Conservation (phyloP, 1,140 invertebrate genomes). For the Venturia canescens region DNA sequence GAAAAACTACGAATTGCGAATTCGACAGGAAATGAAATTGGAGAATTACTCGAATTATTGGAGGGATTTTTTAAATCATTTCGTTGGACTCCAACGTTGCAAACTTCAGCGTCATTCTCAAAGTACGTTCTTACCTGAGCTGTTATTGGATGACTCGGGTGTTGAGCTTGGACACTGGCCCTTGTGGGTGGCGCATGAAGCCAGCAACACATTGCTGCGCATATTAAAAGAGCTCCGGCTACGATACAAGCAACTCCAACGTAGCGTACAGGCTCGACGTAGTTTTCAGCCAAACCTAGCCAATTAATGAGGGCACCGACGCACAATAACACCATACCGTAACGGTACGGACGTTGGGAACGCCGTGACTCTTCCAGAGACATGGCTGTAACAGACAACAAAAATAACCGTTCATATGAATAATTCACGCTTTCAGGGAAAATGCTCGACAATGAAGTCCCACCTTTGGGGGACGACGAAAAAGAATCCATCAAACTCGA, state of each 20-base stretch:
- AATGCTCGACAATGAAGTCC: too few relatives aligned
- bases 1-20: too few relatives aligned
- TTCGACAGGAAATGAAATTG: too few relatives aligned
- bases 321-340: constrained; percentile 85
- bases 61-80: too few relatives aligned
- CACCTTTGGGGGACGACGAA: too few relatives aligned
- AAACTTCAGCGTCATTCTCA: too few relatives aligned
- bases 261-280: constrained; percentile 84
- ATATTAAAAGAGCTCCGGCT: constrained; percentile 84
- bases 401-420: constrained; percentile 11
- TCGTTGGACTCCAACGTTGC: too few relatives aligned
- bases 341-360: constrained; percentile 83
- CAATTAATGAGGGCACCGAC: constrained; percentile 87
- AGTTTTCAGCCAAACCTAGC: constrained; percentile 85
- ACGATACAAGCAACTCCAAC: constrained; percentile 86
- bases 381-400: constrained; percentile 79
- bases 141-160: constrained; percentile 68
- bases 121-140: constrained; percentile 66
- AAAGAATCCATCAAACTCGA: too few relatives aligned
- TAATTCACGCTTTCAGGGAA: too few relatives aligned
- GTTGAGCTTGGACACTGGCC: constrained; percentile 65
- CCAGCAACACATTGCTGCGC: constrained; percentile 87
- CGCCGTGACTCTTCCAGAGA: constrained; percentile 81
- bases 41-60: too few relatives aligned
- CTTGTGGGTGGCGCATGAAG: constrained; percentile 80